These are phyloP conservation scores for Phenganax subtilis DNA, from an alignment of 92 coral and sea anemone species.

Conservation along the genomic window DNA sequence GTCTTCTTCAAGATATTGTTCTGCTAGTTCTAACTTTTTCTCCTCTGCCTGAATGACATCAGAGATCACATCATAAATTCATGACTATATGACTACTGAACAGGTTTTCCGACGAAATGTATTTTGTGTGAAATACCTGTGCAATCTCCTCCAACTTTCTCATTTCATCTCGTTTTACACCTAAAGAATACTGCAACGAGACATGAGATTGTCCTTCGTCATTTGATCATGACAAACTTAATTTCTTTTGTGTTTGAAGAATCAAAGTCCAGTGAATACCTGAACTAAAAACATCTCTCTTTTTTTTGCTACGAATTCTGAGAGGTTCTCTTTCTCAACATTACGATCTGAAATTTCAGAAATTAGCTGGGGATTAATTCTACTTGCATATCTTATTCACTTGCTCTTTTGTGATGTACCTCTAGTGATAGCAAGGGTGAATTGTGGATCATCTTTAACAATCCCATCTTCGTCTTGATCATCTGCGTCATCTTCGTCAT, in stretches of 20 bases:
- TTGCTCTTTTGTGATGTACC: constrained; percentile 44
- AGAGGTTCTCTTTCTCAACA: constrained; percentile 94
- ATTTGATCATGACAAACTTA: too few species aligned
- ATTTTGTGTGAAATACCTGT: constrained; percentile 50
- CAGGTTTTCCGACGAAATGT: too few species aligned
- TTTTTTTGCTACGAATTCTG: constrained; percentile 94
- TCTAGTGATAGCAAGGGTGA: constrained; percentile 93
- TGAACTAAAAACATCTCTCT: constrained; percentile 99
- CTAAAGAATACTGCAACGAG: constrained; percentile 72
- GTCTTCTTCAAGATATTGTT: constrained; percentile 97
- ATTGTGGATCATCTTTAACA: constrained; percentile 98
- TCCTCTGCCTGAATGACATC: constrained; percentile 70
- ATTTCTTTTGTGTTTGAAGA: background rate
- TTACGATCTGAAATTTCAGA: constrained; percentile 65
- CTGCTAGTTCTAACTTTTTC: constrained; percentile 93
- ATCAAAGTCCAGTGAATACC: constrained; percentile 43
- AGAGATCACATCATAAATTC: background rate
- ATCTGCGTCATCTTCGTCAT: constrained; percentile 70
- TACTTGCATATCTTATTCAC: too few species aligned
- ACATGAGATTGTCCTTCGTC: background rate
- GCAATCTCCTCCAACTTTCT: constrained; percentile 98
- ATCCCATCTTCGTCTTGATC: constrained; percentile 88
- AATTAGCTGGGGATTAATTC: background rate
- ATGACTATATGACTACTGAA: background rate
- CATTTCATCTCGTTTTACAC: constrained; percentile 99